Conservation (phyloP, 2,113 vertebrate species). For the Lepisosteus oculatus region DNA sequence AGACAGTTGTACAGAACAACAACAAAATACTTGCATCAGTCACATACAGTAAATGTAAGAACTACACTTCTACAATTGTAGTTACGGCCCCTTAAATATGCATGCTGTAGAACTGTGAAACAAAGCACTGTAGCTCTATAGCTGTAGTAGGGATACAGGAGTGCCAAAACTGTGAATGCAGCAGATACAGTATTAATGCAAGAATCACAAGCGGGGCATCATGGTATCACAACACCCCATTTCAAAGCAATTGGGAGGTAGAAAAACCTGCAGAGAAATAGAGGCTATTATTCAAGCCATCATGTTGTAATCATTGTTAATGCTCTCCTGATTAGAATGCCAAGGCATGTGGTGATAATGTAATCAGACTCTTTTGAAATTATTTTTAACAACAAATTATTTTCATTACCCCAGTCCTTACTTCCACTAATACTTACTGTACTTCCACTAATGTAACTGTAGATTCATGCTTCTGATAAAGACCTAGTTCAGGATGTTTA, state of each 20-base stretch:
- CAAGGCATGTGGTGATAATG: not conserved
- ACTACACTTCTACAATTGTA: no score
- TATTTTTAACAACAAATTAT: conserved; percentile 9
- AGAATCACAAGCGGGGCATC: not conserved
- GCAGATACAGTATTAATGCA: no score
- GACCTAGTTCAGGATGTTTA: no score
- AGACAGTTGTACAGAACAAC: no score
- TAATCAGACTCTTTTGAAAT: conserved; percentile 14
- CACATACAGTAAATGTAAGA: no score
- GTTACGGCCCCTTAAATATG: no score
- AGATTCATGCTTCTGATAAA: not conserved
- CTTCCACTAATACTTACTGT: not conserved
- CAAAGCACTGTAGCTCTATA: no score
- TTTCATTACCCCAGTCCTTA: not conserved
- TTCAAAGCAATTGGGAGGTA: not conserved
- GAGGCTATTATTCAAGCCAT: not conserved
- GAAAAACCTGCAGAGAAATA: not conserved
- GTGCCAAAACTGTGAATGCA: no score
- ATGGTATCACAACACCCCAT: not conserved
- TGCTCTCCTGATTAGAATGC: not conserved
- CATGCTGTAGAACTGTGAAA: no score
- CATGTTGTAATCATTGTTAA: not conserved
- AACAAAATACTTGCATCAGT: no score
- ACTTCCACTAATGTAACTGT: not conserved
- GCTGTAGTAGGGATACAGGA: no score